These are phyloP conservation scores for Aplodontia rufa DNA, from an alignment of 2,113 vertebrate genomes.

Conservation along the genomic window DNA sequence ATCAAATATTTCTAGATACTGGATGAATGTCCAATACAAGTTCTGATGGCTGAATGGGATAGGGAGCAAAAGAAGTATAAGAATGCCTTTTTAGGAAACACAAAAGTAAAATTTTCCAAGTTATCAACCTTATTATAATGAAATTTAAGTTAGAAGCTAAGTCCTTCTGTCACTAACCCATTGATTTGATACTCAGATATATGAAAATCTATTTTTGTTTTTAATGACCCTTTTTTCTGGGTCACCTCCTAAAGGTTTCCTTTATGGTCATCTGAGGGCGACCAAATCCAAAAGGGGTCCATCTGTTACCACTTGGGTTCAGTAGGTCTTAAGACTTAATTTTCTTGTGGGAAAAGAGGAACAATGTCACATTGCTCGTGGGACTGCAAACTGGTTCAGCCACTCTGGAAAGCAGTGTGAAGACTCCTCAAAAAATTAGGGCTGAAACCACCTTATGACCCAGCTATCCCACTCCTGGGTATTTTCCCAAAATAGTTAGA, in stretches of 20 bases:
- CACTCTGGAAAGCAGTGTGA: too few species aligned
- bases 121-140: background rate
- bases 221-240: background rate
- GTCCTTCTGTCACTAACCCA: background rate
- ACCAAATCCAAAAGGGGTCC: background rate
- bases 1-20: slow-evolving; percentile 7
- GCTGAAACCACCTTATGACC: too few species aligned
- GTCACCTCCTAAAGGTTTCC: background rate
- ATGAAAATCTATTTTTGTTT: background rate
- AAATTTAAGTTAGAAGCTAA: slow-evolving; percentile 33
- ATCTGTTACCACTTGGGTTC: background rate
- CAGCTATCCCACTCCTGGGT: too few species aligned
- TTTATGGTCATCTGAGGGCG: background rate
- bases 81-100: background rate
- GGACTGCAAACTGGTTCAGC: too few species aligned
- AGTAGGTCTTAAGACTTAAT: background rate
- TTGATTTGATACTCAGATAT: background rate
- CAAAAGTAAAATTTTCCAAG: background rate
- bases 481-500: too few species aligned
- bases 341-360: too few species aligned
- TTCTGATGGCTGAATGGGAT: background rate
- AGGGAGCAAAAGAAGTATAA: background rate
- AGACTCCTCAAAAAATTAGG: too few species aligned
- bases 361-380: too few species aligned
- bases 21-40: background rate